These are phyloP conservation scores for Marisa cornuarietis DNA, from an alignment of 1,140 invertebrate genomes.

Conservation along the genomic window DNA sequence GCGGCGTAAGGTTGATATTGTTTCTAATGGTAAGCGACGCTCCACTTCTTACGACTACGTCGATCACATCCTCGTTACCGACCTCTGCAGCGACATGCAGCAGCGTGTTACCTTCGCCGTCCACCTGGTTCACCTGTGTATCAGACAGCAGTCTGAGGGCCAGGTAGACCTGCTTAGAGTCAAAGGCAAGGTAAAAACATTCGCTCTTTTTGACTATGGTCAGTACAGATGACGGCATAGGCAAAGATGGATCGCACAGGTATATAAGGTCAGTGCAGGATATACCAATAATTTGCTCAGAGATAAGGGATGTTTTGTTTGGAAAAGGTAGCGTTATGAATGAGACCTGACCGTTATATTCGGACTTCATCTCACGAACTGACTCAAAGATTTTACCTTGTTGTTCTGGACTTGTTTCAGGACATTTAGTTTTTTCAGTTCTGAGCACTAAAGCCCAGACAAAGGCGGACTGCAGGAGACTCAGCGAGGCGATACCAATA, in stretches of 20 bases:
- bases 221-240: not conserved
- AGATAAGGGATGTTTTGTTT: too few relatives aligned
- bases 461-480: too few relatives aligned
- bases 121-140: not conserved
- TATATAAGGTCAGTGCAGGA: not conserved
- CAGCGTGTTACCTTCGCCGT: conserved; percentile 10
- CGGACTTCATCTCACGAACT: too few relatives aligned
- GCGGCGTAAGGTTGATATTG: too few relatives aligned
- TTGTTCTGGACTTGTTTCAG: too few relatives aligned
- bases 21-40: not conserved
- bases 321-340: too few relatives aligned
- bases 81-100: not conserved
- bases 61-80: not conserved
- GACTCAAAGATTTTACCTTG: too few relatives aligned
- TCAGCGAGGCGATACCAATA: not conserved
- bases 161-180: not conserved
- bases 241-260: not conserved
- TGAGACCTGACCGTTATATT: too few relatives aligned
- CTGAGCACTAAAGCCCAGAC: too few relatives aligned
- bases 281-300: too few relatives aligned
- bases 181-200: not conserved
- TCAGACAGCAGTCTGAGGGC: conserved; percentile 15
- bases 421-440: too few relatives aligned
- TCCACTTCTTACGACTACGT: not conserved
- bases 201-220: not conserved